phyloP scores from a whole-genome alignment of 2,113 vertebrate genomes.

The Orycteropus afer region DNA sequence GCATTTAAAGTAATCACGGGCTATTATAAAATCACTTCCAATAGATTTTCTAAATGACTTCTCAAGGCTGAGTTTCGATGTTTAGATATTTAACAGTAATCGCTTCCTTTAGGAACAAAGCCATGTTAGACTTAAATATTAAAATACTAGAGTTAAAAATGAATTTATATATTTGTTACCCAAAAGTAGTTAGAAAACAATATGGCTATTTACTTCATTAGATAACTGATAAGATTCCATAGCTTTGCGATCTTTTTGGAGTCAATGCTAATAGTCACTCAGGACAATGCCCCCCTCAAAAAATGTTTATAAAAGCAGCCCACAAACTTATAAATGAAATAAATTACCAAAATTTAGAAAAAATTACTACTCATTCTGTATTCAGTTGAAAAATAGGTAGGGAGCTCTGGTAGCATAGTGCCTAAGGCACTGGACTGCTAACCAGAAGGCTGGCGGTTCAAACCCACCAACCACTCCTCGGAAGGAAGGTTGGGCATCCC shows the following conservation, averaged over 20 bases:
- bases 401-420: too few species aligned
- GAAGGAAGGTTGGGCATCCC: too few species aligned
- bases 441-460: too few species aligned
- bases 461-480: too few species aligned
- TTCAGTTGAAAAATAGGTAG: background rate
- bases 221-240: background rate
- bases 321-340: background rate
- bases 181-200: background rate
- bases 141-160: slow-evolving; percentile 9
- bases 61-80: slow-evolving; percentile 52
- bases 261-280: slow-evolving; percentile 2
- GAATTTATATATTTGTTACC: too few species aligned
- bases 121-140: background rate
- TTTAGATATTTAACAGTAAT: slow-evolving; percentile 71
- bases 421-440: too few species aligned
- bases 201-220: background rate
- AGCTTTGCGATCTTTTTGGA: background rate
- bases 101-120: background rate
- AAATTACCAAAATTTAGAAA: background rate
- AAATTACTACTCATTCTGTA: background rate
- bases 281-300: background rate
- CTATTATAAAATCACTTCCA: slow-evolving; percentile 68
- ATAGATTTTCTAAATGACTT: slow-evolving; percentile 70
- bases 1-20: slow-evolving; percentile 69
- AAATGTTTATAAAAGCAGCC: background rate